phyloP scores from a whole-genome alignment of 1,140 invertebrate genomes.

The Spodoptera frugiperda region DNA sequence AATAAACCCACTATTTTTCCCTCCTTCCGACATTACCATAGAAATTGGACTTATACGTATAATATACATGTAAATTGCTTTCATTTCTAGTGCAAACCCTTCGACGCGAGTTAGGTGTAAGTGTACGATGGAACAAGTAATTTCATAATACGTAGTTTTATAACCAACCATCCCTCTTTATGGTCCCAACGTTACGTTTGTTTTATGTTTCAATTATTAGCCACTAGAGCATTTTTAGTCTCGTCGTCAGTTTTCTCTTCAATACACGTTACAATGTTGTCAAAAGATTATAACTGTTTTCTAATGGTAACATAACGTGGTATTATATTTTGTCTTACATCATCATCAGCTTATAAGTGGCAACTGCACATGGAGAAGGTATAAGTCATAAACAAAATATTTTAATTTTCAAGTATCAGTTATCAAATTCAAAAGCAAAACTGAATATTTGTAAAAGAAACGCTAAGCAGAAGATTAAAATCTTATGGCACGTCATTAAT shows the following conservation, averaged over 20 bases:
- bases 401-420: too few species aligned
- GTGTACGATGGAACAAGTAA: constrained; percentile 25
- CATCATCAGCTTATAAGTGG: too few species aligned
- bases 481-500: too few species aligned
- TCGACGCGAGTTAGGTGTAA: constrained; percentile 4
- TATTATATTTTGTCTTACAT: too few species aligned
- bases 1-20: constrained; percentile 7
- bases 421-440: too few species aligned
- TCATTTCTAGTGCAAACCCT: constrained; percentile 14
- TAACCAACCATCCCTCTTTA: constrained; percentile 15
- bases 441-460: too few species aligned
- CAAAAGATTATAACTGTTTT: neutral
- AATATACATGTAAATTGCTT: constrained; percentile 26
- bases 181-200: constrained; percentile 13
- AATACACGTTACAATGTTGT: neutral
- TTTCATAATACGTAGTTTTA: constrained; percentile 44
- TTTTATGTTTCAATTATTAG: constrained; percentile 39
- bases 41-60: constrained; percentile 27
- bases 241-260: neutral
- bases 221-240: constrained; percentile 21
- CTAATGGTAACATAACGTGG: too few species aligned
- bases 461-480: too few species aligned
- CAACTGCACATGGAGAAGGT: too few species aligned
- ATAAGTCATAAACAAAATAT: too few species aligned
- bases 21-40: constrained; percentile 16